Conservation (phyloP, 2,888 invertebrate species). For the Chesias legatella region DNA sequence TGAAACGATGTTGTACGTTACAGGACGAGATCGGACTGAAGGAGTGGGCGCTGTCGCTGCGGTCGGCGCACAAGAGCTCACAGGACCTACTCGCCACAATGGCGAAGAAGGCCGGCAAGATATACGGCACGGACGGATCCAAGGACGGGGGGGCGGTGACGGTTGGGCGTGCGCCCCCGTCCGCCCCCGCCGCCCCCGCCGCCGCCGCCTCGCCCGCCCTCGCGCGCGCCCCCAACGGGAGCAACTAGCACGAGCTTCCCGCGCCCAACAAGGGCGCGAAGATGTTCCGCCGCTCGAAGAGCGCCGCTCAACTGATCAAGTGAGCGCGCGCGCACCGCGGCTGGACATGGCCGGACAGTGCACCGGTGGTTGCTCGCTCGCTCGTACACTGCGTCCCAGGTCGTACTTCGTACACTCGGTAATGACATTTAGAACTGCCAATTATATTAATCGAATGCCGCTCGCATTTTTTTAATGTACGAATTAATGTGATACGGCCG, state of each 20-base stretch:
- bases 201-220: constrained; percentile 48
- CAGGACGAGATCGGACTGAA: constrained; percentile 99
- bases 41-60: constrained; percentile 98
- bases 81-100: constrained; percentile 97
- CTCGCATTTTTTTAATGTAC: constrained; percentile 62
- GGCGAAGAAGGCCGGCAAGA: constrained; percentile 99
- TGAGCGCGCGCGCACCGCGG: constrained; percentile 37
- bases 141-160: constrained; percentile 68
- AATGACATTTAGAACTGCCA: constrained; percentile 70
- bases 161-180: constrained; percentile 34
- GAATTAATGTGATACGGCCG: constrained; percentile 67
- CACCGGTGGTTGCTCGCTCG: not conserved
- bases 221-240: constrained; percentile 61
- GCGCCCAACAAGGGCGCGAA: constrained; percentile 76
- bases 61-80: constrained; percentile 97
- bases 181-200: constrained; percentile 29
- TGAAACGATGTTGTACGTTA: constrained; percentile 13
- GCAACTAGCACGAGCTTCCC: constrained; percentile 76
- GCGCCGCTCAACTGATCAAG: constrained; percentile 79
- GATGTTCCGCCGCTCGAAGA: constrained; percentile 80
- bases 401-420: constrained; percentile 16
- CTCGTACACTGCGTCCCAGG: no score
- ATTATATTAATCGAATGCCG: constrained; percentile 62
- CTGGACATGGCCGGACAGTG: no score
- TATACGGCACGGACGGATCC: constrained; percentile 91